A percentile compares a stretch with the other conserved stretches of the same genome.
Conservation (phyloP, 1,140 invertebrate genomes). For the Spodoptera litura region DNA sequence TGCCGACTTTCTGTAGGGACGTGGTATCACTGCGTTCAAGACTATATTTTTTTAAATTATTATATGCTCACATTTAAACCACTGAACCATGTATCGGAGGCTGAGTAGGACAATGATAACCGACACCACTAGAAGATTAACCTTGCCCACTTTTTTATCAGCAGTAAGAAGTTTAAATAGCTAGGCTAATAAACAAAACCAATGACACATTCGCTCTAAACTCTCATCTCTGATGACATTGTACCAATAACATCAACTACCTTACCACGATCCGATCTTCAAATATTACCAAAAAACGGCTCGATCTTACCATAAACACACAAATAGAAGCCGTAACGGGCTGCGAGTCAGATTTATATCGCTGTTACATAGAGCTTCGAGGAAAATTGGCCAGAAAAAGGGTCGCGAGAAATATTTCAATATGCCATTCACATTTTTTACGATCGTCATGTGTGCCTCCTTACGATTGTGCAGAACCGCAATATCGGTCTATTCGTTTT, state of each 20-base stretch:
- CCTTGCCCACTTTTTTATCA: no score
- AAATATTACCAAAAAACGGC: conserved; percentile 27
- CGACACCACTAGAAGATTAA: no score
- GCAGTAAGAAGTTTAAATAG: no score
- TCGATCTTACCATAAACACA: conserved; percentile 59
- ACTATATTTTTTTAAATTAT: no score
- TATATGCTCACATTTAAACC: no score
- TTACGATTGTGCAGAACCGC: conserved; percentile 69
- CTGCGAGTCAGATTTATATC: conserved; percentile 67
- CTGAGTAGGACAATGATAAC: no score
- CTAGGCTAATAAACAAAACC: no score
- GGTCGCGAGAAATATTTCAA: conserved; percentile 80
- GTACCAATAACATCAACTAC: not conserved
- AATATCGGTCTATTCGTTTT: conserved; percentile 65
- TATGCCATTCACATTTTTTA: conserved; percentile 82
- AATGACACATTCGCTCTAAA: no score
- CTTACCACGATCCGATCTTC: not conserved
- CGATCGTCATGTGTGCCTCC: conserved; percentile 73
- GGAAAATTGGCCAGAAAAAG: conserved; percentile 70
- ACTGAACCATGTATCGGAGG: no score
- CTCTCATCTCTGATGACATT: no score
- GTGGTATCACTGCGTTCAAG: no score
- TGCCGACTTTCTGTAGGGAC: no score
- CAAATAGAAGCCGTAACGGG: conserved; percentile 67
- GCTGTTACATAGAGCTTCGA: conserved; percentile 63